Base-by-base conservation (phyloP, 1,140 invertebrate species). In the Elymnias hypermnestra region DNA sequence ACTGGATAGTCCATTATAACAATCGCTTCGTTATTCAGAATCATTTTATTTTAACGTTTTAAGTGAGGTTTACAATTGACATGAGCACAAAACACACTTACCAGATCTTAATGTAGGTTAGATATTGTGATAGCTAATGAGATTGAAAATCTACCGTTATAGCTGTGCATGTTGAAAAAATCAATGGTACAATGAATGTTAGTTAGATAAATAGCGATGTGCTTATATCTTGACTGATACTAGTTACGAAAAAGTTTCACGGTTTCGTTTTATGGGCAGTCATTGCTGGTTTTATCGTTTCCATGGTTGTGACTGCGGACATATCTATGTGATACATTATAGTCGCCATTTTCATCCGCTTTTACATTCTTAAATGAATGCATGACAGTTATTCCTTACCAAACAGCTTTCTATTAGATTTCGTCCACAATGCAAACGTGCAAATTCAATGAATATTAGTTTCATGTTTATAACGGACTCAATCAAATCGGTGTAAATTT, bases 41-140 rank as follows among this genome's bases (percentile, higher is more conserved):
- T 46, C 26, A 12, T 23, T 10, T 5, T 15, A 31, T 10, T 29
- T 38, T 23, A 17, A 33, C 5, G 35, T 44, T 23, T 22, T 38
- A 26, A 25, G n/a, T 39, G 26, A 49, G 31, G 13, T 35, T 28
- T 29, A 40, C 8, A 46, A 36, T 36, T 2, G 19, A 36, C 19
- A 64, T 62, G 63, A 76, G 74, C 75, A 79, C 73, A 77, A 82
- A 71, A 72, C 58, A 58, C 71, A 63, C 69, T 67, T 66, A 57
- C 60, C 74, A 77, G 74, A 78, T 79, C 73, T 77, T 79, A 69
- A 65, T 67, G 43, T 83, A 79, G 73, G 63, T 70, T 81, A 81
- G 67, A 77, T 69, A 74, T 72, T 81, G 77, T 84, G 77, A 84
- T 82, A 84, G 74, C 63, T 68, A 70, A 72, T 79, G 79, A 84